Evolutionary conservation across 2,888 invertebrate species (phyloP), one percentile per base, ranked within the genome.

Genomic region (Lordiphosa fenestrarum): DNA sequence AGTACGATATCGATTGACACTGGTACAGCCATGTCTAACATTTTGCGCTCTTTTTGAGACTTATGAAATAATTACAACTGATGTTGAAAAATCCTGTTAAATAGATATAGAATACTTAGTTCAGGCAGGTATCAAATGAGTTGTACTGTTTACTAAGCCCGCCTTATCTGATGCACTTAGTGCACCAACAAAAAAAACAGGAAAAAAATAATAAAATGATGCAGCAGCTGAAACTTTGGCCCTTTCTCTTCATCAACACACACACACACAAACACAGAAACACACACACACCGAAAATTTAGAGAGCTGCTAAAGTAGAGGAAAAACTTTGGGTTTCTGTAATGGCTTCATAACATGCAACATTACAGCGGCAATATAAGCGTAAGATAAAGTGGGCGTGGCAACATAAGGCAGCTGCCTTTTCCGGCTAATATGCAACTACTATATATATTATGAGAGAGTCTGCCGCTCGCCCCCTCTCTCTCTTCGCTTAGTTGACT

Each of bases 281-380:
- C 63, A 46, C 62, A 53, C 42, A 39, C 59, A 46, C 62, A 53
- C 42, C 37, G 55, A 41, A 36, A 69, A 80, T 73, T 69, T 65
- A 66, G 71, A 65, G 69, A 59, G 69, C 66, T 80, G 66, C 73
- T 76, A 73, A 76, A 69, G 30, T 30, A 9, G 30, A 30, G 30
- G 30, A 30, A 30, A 30, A 30, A 30, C 30, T 30, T 30, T 30
- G 30, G 30, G 30, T 30, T 30, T 30, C 30, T 30, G 65, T 80
- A 80, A 80, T 83, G 73, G 84, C 77, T 80, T 80, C 81, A 80
- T 80, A 80, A 77, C 80, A 80, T 66, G 80, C 80, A 83, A 74
- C 81, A 80, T 83, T 72, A 80, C 72, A 62, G 71, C 41, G 66
- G 68, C 68, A 56, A 63, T 64, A 63, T 66, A 64, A 66, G 73